Base-by-base conservation (phyloP, 2,797 vertebrate genomes). In the Austrolebias charrua region DNA sequence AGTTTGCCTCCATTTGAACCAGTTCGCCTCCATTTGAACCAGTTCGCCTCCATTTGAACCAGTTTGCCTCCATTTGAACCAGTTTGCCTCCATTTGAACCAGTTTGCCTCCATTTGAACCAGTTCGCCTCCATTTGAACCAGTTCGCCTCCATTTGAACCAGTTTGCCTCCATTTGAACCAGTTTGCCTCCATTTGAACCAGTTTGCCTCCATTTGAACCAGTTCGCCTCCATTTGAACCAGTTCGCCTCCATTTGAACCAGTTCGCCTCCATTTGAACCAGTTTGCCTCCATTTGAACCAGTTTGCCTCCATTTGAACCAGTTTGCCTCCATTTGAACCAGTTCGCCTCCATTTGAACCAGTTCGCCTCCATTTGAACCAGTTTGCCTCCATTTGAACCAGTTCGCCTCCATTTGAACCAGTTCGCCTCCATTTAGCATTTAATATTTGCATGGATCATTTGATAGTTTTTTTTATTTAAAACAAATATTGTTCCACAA, bases 381-480 rank as follows among this genome's bases (percentile, higher is more conserved):
- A 24, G 24, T 24, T 24, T 3, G 3, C 24, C 24, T 24, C 24
- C 24, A 24, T 24, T 24, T n/a, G n/a, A n/a, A n/a, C 42, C 55
- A 31, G 35, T 38, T 38, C 35, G 12, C 31, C 8, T n/a, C 48
- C 59, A 28, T 58, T 62, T 66, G 6, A 54, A 42, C 24, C 24
- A 24, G 24, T 24, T 24, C 24, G 3, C 24, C 24, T 24, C 24
- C 24, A 24, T 24, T 24, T 24, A 24, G 24, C 58, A 31, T 60
- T 62, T 66, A 6, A 56, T 45, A 38, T 38, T 18, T 40, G 40
- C 29, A 24, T 28, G 14, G 59, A 54, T 48, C 52, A 40, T 45
- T 68, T 42, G 35, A 63, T 61, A 44, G 51, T 67, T 71, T 55
- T 15, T 20, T 58, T 63, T 43, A 24, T 11, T 38, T 11, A 20